phyloP scores from a whole-genome alignment of 2,113 vertebrate species.

The Mesembrinibis cayennensis region DNA sequence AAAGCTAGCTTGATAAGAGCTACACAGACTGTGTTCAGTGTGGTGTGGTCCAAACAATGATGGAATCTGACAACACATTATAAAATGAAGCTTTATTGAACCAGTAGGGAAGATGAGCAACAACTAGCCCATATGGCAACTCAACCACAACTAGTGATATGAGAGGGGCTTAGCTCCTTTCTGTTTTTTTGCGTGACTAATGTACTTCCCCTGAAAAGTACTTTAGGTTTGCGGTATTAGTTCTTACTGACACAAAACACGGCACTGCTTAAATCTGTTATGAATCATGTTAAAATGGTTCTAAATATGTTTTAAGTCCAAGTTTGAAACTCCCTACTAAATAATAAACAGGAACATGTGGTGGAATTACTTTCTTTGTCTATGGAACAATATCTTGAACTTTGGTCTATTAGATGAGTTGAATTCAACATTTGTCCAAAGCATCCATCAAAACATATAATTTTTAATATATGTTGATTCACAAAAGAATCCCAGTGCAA shows the following conservation, averaged over 20 bases:
- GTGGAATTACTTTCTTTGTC: background rate
- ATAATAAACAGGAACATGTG: background rate
- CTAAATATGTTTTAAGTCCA: background rate
- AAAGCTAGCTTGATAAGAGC: background rate
- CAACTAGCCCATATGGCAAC: accelerated
- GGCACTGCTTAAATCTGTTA: background rate
- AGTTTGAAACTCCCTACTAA: background rate
- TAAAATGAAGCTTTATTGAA: background rate
- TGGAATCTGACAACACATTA: background rate
- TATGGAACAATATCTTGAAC: background rate
- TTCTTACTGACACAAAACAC: background rate
- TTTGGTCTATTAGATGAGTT: background rate
- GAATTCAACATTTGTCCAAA: background rate
- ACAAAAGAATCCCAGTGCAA: background rate
- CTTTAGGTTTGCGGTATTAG: background rate
- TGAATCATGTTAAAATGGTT: background rate
- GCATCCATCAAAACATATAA: background rate
- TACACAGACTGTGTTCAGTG: background rate
- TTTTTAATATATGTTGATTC: background rate
- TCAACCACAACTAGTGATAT: background rate
- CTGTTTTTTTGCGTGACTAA: background rate
- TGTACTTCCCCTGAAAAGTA: background rate
- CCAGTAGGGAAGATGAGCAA: background rate
- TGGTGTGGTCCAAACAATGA: background rate
- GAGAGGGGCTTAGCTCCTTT: background rate